These are phyloP conservation scores for Baccha elongata DNA, from an alignment of 2,888 invertebrate genomes.

Conservation along the genomic window DNA sequence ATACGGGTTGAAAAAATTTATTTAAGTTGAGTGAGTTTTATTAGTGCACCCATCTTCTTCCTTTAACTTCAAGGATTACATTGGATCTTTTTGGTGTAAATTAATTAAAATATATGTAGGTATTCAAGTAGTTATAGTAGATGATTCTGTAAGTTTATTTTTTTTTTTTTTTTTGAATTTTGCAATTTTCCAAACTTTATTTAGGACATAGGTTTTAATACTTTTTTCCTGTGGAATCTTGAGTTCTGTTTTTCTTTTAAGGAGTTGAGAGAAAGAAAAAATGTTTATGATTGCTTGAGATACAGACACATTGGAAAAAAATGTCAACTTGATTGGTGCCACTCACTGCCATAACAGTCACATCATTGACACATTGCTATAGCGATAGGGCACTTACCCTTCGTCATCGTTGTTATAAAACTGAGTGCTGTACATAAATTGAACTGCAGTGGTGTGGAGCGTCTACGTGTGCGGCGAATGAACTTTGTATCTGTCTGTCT, in stretches of 20 bases:
- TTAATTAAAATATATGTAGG: slow-evolving; percentile 62
- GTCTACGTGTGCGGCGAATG: too few relatives aligned
- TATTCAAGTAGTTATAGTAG: slow-evolving; percentile 69
- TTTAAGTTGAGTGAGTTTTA: too few relatives aligned
- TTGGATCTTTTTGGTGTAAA: slow-evolving; percentile 48
- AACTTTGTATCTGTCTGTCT: too few relatives aligned
- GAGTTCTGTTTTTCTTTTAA: too few relatives aligned
- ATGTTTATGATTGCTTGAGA: too few relatives aligned
- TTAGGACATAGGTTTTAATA: slow-evolving; percentile 8
- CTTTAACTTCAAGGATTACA: slow-evolving; percentile 48
- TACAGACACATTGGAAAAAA: too few relatives aligned
- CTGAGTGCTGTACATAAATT: too few relatives aligned
- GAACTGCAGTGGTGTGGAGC: background rate
- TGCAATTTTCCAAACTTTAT: background rate
- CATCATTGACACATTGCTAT: slow-evolving; percentile 11
- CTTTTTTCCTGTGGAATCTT: too few relatives aligned
- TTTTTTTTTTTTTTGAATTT: too few relatives aligned
- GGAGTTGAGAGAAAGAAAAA: too few relatives aligned
- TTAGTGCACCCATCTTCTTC: background rate
- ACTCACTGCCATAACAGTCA: slow-evolving; percentile 51
- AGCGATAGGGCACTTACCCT: background rate
- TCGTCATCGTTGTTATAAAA: background rate
- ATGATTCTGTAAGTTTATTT: slow-evolving; percentile 59
- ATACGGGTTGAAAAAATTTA: too few relatives aligned
- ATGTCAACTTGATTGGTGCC: too few relatives aligned